Base-by-base conservation (phyloP, 2,888 invertebrate species). In the Bibio marci region DNA sequence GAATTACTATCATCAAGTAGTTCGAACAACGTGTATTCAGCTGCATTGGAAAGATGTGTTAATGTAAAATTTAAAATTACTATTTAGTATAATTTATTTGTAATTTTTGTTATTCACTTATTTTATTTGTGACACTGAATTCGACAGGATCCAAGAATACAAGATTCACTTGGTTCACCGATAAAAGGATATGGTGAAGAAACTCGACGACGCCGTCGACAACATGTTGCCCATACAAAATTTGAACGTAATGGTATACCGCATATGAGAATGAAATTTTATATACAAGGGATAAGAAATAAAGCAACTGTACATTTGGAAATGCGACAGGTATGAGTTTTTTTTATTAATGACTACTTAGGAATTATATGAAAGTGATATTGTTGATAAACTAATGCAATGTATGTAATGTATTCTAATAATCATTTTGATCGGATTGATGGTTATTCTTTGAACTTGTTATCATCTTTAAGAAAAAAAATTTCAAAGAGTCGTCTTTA, bases 151-250 rank as follows among this genome's bases (percentile, higher is more conserved):
- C 65, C 74, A 5, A 68, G 78, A 52, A 71, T 92, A 2, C 70
- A 76, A 51, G 83, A 88, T 61, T 71, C 77, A n/a, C 63, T 92
- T 39, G 94, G 94, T n/a, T 67, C 76, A 43, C 90, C 91, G 6
- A 81, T 94, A 26, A 88, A 80, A 58, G 85, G 83, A 2, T 86
- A 73, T 59, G 92, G 92, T 0, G 90, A 91, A 58, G 83, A 85
- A 56, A 80, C 80, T 1, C 68, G 81, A 15, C 67, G 91, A 47
- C 78, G 92, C 30, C 67, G 90, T 44, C 67, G 88, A 32, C 75
- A 81, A 45, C 87, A 87, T 65, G 81, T 88, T 31, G 80, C 81
- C 46, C 85, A 90, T 62, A 64, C 71, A 34, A 65, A 71, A 31
- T 91, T 79, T 59, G 67, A 75, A 45, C 74, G 77, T 45, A 73